phyloP scores from a whole-genome alignment of 2,113 vertebrate species.

The Machaerirhynchus nigripectus region DNA sequence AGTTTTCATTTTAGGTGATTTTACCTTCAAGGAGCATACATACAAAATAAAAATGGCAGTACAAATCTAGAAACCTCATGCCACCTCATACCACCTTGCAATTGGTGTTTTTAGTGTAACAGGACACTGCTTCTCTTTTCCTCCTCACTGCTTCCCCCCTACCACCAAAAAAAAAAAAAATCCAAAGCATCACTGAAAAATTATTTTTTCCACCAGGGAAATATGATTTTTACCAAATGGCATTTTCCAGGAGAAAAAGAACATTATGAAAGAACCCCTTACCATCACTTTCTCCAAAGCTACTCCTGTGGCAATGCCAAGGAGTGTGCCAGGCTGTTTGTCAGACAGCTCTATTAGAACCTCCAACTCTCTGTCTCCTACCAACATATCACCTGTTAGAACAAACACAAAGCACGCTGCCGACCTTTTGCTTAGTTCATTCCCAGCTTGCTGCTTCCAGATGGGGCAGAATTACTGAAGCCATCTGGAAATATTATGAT shows the following conservation, averaged over 20 bases:
- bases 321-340: background rate
- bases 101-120: background rate
- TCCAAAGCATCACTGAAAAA: background rate
- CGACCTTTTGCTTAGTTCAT: background rate
- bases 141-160: background rate
- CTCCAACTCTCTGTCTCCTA: background rate
- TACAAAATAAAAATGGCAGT: background rate
- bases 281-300: background rate
- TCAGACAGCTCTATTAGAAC: background rate
- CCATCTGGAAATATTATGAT: background rate
- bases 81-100: background rate
- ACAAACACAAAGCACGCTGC: background rate
- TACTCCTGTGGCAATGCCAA: background rate
- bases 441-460: background rate
- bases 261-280: background rate
- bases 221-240: background rate
- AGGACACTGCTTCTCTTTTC: background rate
- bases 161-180: background rate
- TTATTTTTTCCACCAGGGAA: background rate
- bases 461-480: background rate
- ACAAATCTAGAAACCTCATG: background rate
- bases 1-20: background rate
- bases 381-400: background rate
- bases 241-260: background rate
- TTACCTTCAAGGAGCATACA: background rate